Percentiles rank a stretch among this genome's conserved stretches.
Conservation (phyloP, 1,140 invertebrate species). For the Drosophila kanapiae region DNA sequence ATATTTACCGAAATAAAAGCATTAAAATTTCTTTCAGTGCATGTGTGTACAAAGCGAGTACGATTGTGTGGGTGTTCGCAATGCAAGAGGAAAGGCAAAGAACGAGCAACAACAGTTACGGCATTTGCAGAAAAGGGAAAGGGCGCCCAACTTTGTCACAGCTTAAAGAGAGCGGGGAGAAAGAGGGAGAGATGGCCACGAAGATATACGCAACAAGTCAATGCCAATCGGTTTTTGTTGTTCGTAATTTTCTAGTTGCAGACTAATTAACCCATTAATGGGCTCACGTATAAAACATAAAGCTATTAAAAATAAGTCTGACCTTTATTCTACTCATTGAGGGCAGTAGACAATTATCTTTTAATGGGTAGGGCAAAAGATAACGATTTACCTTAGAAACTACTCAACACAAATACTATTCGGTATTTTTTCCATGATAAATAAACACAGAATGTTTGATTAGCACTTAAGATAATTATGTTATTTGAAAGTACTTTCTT, state of each 20-base stretch:
- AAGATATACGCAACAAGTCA: slow-evolving; percentile 33
- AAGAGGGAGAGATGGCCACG: slow-evolving; percentile 1
- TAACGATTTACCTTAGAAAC: slow-evolving; percentile 7
- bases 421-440: not conserved
- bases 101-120: slow-evolving; percentile 39
- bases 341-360: not conserved
- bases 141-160: slow-evolving; percentile 49
- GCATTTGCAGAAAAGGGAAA: slow-evolving; percentile 60
- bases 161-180: slow-evolving; percentile 9
- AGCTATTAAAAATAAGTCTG: slow-evolving; percentile 5
- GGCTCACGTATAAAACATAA: slow-evolving; percentile 7
- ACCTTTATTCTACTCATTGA: slow-evolving; percentile 1
- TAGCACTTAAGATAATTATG: not conserved
- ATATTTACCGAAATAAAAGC: too few relatives aligned
- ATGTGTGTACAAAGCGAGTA: slow-evolving; percentile 15
- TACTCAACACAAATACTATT: not conserved
- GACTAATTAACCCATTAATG: slow-evolving; percentile 50
- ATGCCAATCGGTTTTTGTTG: slow-evolving; percentile 34
- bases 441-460: not conserved
- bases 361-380: not conserved
- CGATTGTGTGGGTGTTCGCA: slow-evolving; percentile 49
- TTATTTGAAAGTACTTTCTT: not conserved
- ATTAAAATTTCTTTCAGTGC: not conserved
- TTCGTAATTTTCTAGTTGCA: slow-evolving; percentile 26
- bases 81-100: slow-evolving; percentile 28